Percentiles rank a stretch among this genome's conserved stretches.
Conservation (phyloP, 2,797 vertebrate genomes). For the Myotis daubentonii region DNA sequence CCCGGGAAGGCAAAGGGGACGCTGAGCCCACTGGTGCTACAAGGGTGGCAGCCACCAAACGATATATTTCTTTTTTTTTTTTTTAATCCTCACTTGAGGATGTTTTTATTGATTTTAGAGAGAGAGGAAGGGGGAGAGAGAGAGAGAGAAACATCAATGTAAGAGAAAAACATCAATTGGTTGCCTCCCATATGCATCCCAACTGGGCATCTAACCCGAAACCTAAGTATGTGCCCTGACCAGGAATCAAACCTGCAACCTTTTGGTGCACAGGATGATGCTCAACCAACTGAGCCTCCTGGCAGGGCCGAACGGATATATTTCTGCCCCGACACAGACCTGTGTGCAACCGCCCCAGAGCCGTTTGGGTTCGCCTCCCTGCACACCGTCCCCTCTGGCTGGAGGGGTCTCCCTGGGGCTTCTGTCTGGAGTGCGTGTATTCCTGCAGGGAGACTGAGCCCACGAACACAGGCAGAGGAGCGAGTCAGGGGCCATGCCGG, state of each 20-base stretch:
- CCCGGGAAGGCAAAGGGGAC: background rate
- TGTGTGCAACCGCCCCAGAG: background rate
- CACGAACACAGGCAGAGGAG: background rate
- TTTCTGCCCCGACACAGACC: background rate
- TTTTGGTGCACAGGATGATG: background rate
- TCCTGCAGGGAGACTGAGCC: background rate
- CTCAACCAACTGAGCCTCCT: background rate
- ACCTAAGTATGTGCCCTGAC: background rate
- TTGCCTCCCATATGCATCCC: background rate
- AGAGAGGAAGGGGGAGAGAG: background rate
- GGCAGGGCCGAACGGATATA: background rate
- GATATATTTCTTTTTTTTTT: background rate
- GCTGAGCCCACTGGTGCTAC: background rate
- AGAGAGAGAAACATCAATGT: background rate
- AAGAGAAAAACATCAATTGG: background rate
- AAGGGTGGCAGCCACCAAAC: background rate
- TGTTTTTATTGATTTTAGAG: background rate
- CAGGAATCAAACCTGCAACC: background rate
- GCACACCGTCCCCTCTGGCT: accelerated
- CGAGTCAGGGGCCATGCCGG: background rate
- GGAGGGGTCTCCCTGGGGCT: background rate
- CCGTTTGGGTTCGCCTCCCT: too few relatives aligned
- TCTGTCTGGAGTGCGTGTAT: background rate
- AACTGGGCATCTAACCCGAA: background rate
- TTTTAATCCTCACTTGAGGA: too few relatives aligned